Conservation (phyloP, 2,888 invertebrate genomes). For the Cerceris rybyensis region DNA sequence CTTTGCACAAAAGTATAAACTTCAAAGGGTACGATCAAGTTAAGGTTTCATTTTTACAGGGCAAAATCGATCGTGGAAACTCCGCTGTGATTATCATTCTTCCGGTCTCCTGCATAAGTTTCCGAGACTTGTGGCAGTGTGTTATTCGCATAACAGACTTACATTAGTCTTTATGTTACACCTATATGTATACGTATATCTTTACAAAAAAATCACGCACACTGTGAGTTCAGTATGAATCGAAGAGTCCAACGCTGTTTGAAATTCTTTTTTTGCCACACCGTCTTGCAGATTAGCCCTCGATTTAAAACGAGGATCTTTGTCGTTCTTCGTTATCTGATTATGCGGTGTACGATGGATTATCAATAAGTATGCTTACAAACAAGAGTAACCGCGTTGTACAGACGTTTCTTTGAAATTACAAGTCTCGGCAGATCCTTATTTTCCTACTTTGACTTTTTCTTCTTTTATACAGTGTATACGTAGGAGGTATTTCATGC, state of each 20-base stretch:
- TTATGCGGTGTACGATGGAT: constrained; percentile 19
- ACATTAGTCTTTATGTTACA: constrained; percentile 66
- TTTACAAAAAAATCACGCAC: constrained; percentile 62
- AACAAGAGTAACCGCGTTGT: neutral
- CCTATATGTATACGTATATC: constrained; percentile 63
- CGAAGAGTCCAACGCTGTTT: constrained; percentile 14
- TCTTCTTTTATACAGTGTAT: neutral
- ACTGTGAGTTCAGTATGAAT: constrained; percentile 36
- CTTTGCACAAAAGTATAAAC: neutral
- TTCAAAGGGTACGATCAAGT: constrained; percentile 1
- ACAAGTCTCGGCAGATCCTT: neutral
- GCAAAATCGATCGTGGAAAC: constrained; percentile 22
- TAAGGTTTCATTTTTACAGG: constrained; percentile 3
- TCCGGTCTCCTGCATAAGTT: constrained; percentile 28
- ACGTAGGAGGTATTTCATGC: constrained; percentile 2
- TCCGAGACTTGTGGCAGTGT: constrained; percentile 71
- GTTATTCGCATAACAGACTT: constrained; percentile 62
- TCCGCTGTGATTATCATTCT: constrained; percentile 13
- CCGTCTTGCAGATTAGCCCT: constrained; percentile 2
- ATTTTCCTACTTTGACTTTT: neutral
- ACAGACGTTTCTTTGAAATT: neutral
- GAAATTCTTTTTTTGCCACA: neutral
- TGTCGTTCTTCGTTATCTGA: neutral
- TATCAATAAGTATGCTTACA: neutral
- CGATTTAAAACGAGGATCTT: constrained; percentile 10